Evolutionary conservation across 2,797 vertebrate species (phyloP), one percentile per base, ranked within the genome.

Genomic region (Karalla daura): DNA sequence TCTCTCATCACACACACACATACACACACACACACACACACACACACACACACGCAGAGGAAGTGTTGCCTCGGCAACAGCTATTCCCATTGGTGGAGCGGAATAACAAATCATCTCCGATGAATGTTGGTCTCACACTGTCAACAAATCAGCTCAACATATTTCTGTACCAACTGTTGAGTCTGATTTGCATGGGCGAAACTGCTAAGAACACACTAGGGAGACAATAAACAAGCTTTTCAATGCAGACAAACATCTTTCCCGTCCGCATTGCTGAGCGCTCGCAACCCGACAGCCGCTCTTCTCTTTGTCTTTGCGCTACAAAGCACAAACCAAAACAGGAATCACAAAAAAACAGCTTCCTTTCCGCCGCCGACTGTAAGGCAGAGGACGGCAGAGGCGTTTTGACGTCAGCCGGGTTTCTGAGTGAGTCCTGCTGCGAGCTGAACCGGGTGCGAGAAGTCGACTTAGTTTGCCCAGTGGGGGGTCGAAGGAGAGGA

Each of bases 51-150:
- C 63, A 46, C 28, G 66, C 71, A 77, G 70, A 80, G 83, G 70
- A 84, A 83, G 68, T 70, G 89, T 87, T 88, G 78, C 88, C 88
- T 79, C 60, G 67, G 87, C 75, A 87, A 89, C 86, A 81, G 61
- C 59, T 67, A 47, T 64, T 84, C 74, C 83, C 60, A 77, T 74
- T 66, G 80, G 80, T 50, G 59, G 61, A 73, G 55, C 27, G 21
- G 63, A 76, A 80, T 69, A 75, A 74, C 64, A 78, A 69, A 79
- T 63, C 76, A 76, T 79, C 47, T 30, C 54, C 21, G 50, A 44
- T 51, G 59, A 77, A 80, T 78, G 50, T 55, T 59, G 69, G 41
- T 66, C 60, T 83, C 28, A 65, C 69, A 80, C 47, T 76, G 82
- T 80, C 83, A 88, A 83, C 81, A 86, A 88, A 84, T 86, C 72